Evolutionary conservation across 1,140 invertebrate species (phyloP), one percentile per base, ranked within the genome.

Genomic region (Archivesica marissinica): DNA sequence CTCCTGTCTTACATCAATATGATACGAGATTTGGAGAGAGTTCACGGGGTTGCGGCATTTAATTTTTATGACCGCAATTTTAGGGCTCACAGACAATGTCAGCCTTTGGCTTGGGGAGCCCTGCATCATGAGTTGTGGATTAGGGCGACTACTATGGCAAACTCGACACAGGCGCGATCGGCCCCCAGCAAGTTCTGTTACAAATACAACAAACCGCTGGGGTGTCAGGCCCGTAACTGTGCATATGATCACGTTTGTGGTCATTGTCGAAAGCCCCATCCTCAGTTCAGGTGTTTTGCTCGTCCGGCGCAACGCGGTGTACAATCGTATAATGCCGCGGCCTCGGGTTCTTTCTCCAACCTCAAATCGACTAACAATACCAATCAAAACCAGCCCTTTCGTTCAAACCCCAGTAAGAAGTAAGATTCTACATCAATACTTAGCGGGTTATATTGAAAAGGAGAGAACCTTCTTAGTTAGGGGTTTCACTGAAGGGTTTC

Each of bases 351-450:
- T 20, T 17, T 33, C n/a, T 23, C 50, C 23, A 35, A 3, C 23
- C 20, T 35, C 54, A 44, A 33, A 23, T 3, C 11, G 3, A 25
- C 2, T 3, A 33, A n/a, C 13, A 75, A 35, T 75, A 17, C 9
- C 1, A 1, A 17, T 33, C n/a, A 23, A 44, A 11, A 44, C 9
- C 64, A 64, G 2, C 15, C 59, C 59, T 64, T 64, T 64, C 59
- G 59, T 75, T 33, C 28, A 25, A 50, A 75, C 70, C 4, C 70
- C 70, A 75, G 35, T 75, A 75, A 52, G 47, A 75, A 75, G 70
- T 75, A 9, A 75, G 15, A 13, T 75, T 33, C n/a, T 75, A 25
- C 25, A 28, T 30, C 0, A 7, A 13, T 75, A 75, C 25, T 13
- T 52, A 17, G 1, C 30, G 35, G 23, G 35, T 54, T 75, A 75